Conservation (phyloP, 64 coral and sea anemone species). For the Hydrozoanthus tunicans region DNA sequence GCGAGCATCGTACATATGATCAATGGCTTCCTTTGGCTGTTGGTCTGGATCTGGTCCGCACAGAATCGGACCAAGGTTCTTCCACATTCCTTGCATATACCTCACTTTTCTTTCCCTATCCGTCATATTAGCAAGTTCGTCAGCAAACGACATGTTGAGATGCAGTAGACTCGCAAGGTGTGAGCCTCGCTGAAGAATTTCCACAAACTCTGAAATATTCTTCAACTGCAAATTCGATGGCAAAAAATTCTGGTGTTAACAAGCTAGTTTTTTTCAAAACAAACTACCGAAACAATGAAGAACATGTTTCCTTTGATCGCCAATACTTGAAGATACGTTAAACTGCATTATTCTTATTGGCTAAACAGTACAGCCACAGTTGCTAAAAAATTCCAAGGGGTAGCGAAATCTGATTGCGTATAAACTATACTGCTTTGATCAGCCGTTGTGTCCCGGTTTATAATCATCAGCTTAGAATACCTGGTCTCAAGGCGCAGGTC, state of each 20-base stretch:
- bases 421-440: too few species aligned
- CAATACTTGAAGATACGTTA: too few species aligned
- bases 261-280: not conserved
- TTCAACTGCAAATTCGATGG: slow-evolving; percentile 60
- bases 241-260: not conserved
- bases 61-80: slow-evolving; percentile 87
- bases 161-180: slow-evolving; percentile 71
- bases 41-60: slow-evolving; percentile 74
- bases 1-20: slow-evolving; percentile 87
- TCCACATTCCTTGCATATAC: slow-evolving; percentile 88
- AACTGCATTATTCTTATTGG: too few species aligned
- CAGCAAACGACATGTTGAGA: slow-evolving; percentile 68
- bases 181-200: slow-evolving; percentile 72
- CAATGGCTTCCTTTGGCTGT: slow-evolving; percentile 68
- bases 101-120: slow-evolving; percentile 49
- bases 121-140: slow-evolving; percentile 74
- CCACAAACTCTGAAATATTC: slow-evolving; percentile 77
- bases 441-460: too few species aligned
- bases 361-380: too few species aligned
- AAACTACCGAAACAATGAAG: not conserved
- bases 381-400: too few species aligned
- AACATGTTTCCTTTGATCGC: not conserved
- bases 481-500: too few species aligned
- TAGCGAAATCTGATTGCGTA: too few species aligned
- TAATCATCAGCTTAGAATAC: too few species aligned